A percentile compares a stretch with the other conserved stretches of the same genome.
phyloP scores from a whole-genome alignment of 2,113 vertebrate genomes.

The Vanacampus margaritifer region DNA sequence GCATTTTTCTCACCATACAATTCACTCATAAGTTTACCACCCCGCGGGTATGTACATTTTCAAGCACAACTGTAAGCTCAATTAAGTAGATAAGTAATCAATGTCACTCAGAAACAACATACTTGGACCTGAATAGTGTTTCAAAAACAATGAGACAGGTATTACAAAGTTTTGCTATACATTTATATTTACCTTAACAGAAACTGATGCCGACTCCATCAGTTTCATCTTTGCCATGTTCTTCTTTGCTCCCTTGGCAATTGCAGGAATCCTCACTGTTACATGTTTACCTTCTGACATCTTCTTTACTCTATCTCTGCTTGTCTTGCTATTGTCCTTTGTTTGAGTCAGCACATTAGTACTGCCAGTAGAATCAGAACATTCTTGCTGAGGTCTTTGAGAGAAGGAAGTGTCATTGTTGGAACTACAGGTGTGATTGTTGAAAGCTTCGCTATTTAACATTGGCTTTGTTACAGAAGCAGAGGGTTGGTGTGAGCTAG shows the following conservation, averaged over 20 bases:
- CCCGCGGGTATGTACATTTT: too few species aligned
- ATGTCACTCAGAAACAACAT: background rate
- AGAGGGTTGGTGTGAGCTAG: background rate
- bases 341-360: background rate
- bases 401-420: background rate
- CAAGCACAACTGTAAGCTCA: too few species aligned
- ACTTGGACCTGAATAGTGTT: background rate
- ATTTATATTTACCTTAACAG: constrained; percentile 57
- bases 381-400: background rate
- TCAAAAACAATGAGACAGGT: background rate
- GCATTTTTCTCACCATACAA: too few species aligned
- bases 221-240: constrained; percentile 24
- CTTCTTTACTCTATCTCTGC: background rate
- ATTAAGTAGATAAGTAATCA: background rate
- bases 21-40: too few species aligned
- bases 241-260: constrained; percentile 5
- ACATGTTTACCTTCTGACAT: background rate
- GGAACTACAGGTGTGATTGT: background rate
- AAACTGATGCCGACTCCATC: constrained; percentile 24
- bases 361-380: background rate
- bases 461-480: constrained; percentile 6
- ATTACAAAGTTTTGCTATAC: background rate
- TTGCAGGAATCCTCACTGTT: background rate
- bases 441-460: background rate
- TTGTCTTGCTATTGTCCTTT: background rate